These are phyloP conservation scores for Sebastes schlegelii DNA, from an alignment of 2,113 vertebrate genomes.

Conservation along the genomic window DNA sequence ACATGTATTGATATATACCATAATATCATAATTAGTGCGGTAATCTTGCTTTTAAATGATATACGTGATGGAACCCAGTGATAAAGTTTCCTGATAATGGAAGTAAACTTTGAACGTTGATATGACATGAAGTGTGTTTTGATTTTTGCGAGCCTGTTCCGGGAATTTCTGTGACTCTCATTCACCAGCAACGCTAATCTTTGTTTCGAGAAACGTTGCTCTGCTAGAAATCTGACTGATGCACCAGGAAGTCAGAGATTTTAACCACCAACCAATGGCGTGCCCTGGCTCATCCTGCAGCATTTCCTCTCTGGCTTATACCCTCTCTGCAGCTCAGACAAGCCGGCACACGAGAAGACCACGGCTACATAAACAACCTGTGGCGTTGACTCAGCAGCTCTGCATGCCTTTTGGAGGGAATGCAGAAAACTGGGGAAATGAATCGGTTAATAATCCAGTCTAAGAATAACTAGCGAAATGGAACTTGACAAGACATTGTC, in stretches of 20 bases:
- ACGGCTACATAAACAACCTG: slow-evolving; percentile 44
- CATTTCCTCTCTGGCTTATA: slow-evolving; percentile 54
- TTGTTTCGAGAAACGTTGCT: slow-evolving; percentile 42
- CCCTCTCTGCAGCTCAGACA: slow-evolving; percentile 34
- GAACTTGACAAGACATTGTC: not conserved
- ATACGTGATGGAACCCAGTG: not conserved
- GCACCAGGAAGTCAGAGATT: slow-evolving; percentile 17
- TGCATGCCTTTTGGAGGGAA: not conserved
- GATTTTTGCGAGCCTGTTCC: slow-evolving; percentile 1
- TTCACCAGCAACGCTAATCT: slow-evolving; percentile 24
- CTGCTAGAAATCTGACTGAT: slow-evolving; percentile 19
- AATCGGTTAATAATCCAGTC: not conserved
- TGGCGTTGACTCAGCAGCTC: slow-evolving; percentile 7
- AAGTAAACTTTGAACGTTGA: slow-evolving; percentile 52
- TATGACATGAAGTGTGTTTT: slow-evolving; percentile 7
- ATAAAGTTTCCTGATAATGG: slow-evolving; percentile 34
- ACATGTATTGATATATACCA: too few species aligned
- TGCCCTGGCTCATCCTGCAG: slow-evolving; percentile 34
- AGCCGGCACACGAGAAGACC: slow-evolving; percentile 39
- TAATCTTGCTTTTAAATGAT: slow-evolving; percentile 39
- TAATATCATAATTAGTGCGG: not conserved
- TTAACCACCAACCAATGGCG: slow-evolving; percentile 16
- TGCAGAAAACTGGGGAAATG: not conserved
- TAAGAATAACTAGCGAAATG: not conserved
- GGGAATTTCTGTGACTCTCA: not conserved